Evolutionary conservation across 2,888 invertebrate genomes (phyloP), one percentile per base, ranked within the genome.

Genomic region (Thera britannica): DNA sequence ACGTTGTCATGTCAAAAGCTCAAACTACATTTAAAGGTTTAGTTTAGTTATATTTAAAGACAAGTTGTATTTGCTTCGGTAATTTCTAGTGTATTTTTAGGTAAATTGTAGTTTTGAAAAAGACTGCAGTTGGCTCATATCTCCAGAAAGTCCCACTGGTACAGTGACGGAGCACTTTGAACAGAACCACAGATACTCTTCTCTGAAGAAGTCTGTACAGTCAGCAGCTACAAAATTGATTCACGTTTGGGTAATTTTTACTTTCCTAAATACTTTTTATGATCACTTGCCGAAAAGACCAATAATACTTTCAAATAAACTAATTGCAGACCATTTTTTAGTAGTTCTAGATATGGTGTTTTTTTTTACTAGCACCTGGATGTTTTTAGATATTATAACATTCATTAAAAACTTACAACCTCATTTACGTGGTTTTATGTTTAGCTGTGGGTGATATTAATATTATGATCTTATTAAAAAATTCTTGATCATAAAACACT

Each of bases 91-190:
- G 9, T 59, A 51, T 2, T 46, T 9, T 46, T 9, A 9, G 44
- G 41, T 41, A 3, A 41, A 6, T 4, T 46, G 2, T 60, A 56
- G 65, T 60, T 65, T 61, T 34, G 6, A 34, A 61, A 12, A 9
- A 41, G 7, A 38, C 12, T 62, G 2, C 46, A 62, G 62, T 62
- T 48, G 67, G 67, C 62, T 34, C 48, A 55, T 67, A 58, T 23
- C 55, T 67, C 23, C 11, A 23, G 48, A 6, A 58, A 44, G 12
- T 62, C 67, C 35, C 67, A 54, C 66, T 55, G 48, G 58, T 59
- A 55, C 35, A 58, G 48, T 54, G 62, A 67, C 49, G n/a, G 34
- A 62, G 62, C 41, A 66, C 61, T 58, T 52, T 56, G 44, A 46
- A 57, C 44, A 57, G 52, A 41, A n/a, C 51, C 57, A 62, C 62